Conservation (phyloP, 1,140 invertebrate species). For the Ctenoplectra terminalis region DNA sequence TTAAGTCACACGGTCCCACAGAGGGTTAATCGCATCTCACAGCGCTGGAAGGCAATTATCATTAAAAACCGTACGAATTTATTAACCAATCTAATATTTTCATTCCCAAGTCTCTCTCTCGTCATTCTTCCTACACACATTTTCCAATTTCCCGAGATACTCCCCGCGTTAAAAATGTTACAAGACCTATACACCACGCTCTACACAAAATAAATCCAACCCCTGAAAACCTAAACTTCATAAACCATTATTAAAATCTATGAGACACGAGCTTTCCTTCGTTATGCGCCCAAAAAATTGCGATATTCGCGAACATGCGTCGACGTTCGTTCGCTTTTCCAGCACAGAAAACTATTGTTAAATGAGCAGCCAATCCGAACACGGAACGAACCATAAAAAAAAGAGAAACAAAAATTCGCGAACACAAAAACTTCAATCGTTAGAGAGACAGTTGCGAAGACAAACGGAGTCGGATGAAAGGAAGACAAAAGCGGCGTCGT, state of each 20-base stretch:
- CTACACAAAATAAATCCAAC: no score
- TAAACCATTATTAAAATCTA: rapidly evolving
- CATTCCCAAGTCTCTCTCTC: no score
- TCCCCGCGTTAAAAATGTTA: no score
- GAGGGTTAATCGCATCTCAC: no score
- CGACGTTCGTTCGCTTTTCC: background rate
- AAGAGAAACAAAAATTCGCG: background rate
- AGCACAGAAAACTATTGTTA: background rate
- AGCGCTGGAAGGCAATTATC: no score
- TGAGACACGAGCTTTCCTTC: background rate
- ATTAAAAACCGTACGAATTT: no score
- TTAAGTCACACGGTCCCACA: no score
- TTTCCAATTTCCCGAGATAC: no score
- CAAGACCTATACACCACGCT: no score
- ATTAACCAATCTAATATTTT: no score
- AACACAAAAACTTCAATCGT: background rate
- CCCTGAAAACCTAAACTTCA: background rate
- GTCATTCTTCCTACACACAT: no score
- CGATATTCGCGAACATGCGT: no score
- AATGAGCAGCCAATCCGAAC: background rate
- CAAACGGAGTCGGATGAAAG: background rate
- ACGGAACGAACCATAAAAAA: background rate
- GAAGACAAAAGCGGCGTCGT: background rate
- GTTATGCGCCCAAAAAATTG: background rate
- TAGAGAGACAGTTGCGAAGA: background rate